These are phyloP conservation scores for Lutjanus campechanus DNA, from an alignment of 2,797 vertebrate genomes.

Conservation along the genomic window DNA sequence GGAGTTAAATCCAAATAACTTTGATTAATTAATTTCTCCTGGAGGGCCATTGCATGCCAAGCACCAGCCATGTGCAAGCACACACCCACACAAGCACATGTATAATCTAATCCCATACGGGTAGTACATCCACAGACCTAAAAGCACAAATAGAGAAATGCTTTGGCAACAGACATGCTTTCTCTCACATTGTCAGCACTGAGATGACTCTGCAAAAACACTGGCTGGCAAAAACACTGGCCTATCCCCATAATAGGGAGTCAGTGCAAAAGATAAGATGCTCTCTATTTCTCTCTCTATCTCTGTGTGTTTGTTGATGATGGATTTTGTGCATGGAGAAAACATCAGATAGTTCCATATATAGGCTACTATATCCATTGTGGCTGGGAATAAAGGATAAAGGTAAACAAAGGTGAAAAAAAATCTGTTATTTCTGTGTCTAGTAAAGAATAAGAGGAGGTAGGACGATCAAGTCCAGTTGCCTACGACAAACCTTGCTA, in stretches of 20 bases:
- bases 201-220: conserved; percentile 59
- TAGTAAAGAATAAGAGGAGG: background rate
- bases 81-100: background rate
- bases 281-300: conserved; percentile 1
- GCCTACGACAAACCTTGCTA: too few species aligned
- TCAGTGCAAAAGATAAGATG: conserved; percentile 4
- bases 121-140: background rate
- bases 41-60: background rate
- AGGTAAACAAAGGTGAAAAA: conserved; percentile 3
- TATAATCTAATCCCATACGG: conserved; percentile 1
- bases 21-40: conserved; percentile 10
- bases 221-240: conserved; percentile 30
- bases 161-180: conserved; percentile 29
- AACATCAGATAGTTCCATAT: conserved; percentile 10
- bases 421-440: conserved; percentile 9
- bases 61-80: background rate
- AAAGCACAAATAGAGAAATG: background rate
- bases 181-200: conserved; percentile 12
- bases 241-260: conserved; percentile 1
- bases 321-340: conserved; percentile 2
- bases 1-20: background rate
- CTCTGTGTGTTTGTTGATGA: conserved; percentile 22
- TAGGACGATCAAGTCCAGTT: too few species aligned
- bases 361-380: background rate
- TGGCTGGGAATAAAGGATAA: conserved; percentile 13